Evolutionary conservation across 2,888 invertebrate species (phyloP).

Genomic region (Meghimatium bilineatum): DNA sequence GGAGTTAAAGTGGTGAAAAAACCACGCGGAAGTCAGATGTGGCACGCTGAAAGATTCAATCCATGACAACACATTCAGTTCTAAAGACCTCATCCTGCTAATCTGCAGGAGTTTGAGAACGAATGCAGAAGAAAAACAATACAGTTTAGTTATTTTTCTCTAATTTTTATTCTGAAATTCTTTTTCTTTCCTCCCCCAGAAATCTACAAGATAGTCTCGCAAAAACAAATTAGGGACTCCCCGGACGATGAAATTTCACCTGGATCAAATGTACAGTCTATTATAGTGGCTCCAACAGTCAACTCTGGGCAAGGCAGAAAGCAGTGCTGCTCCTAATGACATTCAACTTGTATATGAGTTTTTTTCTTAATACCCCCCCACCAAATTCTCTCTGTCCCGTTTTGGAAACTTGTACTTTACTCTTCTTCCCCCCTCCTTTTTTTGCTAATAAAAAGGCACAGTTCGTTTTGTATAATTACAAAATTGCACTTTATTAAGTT

Average conservation of each 20-base stretch:
- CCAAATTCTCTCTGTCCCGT: neutral
- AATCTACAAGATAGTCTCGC: slow-evolving; percentile 98
- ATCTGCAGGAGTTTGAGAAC: no score
- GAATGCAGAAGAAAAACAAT: no score
- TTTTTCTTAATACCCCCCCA: neutral
- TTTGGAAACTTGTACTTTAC: neutral
- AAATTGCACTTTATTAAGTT: no score
- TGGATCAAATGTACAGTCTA: slow-evolving; percentile 75
- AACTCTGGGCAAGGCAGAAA: slow-evolving; percentile 86
- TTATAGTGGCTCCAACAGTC: slow-evolving; percentile 75
- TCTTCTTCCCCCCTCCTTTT: neutral
- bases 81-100: no score
- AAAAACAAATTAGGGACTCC: slow-evolving; percentile 94
- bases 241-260: slow-evolving; percentile 95
- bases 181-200: slow-evolving; percentile 81
- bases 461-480: no score
- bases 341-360: slow-evolving; percentile 11
- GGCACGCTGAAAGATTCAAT: no score
- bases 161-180: no score
- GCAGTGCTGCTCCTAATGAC: slow-evolving; percentile 84
- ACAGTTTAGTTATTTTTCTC: no score
- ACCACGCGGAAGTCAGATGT: no score
- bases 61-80: no score
- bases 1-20: no score
- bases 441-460: no score